Conservation (phyloP, 2,797 vertebrate species). For the Acrossocheilus wenchowensis region DNA sequence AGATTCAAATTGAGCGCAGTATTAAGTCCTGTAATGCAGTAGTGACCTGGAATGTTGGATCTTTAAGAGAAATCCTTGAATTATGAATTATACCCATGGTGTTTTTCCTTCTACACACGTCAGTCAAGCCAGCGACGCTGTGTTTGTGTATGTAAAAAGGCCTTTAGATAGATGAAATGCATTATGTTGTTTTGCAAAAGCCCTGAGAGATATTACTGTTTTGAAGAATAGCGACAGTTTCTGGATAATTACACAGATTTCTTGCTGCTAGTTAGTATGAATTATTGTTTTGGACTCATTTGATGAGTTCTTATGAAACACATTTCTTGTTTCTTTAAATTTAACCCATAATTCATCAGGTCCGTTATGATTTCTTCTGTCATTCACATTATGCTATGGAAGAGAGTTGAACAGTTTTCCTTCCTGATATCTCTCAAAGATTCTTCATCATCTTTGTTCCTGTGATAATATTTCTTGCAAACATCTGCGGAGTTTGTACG, state of each 20-base stretch:
- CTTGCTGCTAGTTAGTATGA: slow-evolving; percentile 14
- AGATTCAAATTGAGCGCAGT: slow-evolving; percentile 40
- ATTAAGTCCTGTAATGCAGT: slow-evolving; percentile 40
- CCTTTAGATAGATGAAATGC: slow-evolving; percentile 11
- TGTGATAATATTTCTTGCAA: slow-evolving; percentile 1
- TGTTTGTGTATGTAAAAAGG: slow-evolving; percentile 39
- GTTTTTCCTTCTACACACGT: slow-evolving; percentile 29
- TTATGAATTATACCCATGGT: slow-evolving; percentile 36
- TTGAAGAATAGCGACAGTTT: slow-evolving; percentile 8
- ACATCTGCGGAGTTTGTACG: slow-evolving; percentile 6
- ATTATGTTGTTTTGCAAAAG: slow-evolving; percentile 18
- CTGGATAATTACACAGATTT: slow-evolving; percentile 24
- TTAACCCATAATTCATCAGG: not conserved
- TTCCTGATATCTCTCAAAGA: not conserved
- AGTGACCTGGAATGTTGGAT: slow-evolving; percentile 38
- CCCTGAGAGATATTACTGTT: slow-evolving; percentile 9
- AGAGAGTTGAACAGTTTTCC: not conserved
- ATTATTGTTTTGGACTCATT: slow-evolving; percentile 2
- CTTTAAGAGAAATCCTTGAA: slow-evolving; percentile 25
- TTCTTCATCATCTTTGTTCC: slow-evolving; percentile 2
- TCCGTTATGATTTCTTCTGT: not conserved
- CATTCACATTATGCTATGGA: not conserved
- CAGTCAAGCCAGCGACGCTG: slow-evolving; percentile 11
- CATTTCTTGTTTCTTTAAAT: not conserved
- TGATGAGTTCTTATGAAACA: not conserved